phyloP scores from a whole-genome alignment of 2,113 vertebrate genomes.

The Pleuronectes platessa region DNA sequence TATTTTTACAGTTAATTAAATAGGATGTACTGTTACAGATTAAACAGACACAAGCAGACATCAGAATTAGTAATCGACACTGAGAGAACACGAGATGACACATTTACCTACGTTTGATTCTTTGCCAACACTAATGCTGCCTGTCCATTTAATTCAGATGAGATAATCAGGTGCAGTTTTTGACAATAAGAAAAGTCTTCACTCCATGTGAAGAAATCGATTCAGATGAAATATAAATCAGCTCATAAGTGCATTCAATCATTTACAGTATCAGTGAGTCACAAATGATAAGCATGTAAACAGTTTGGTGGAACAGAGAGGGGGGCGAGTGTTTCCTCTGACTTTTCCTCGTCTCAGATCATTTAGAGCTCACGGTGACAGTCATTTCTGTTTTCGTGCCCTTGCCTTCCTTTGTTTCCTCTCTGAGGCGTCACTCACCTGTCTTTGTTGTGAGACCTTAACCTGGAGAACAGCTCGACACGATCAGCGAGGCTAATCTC shows the following conservation, averaged over 20 bases:
- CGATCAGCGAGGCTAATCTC: slow-evolving; percentile 78
- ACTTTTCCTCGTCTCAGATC: not conserved
- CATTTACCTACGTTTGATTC: too few relatives aligned
- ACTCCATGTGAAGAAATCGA: not conserved
- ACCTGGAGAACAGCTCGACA: slow-evolving; percentile 72
- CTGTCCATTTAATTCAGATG: not conserved
- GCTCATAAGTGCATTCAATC: not conserved
- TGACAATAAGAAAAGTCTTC: not conserved
- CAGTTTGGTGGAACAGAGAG: slow-evolving; percentile 1
- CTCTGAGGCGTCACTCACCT: slow-evolving; percentile 34
- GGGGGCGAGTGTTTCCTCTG: slow-evolving; percentile 6
- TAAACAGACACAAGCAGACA: not conserved
- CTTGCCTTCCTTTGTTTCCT: slow-evolving; percentile 26
- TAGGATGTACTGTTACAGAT: not conserved
- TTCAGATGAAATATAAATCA: not conserved
- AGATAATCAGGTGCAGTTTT: not conserved
- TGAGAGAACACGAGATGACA: too few relatives aligned
- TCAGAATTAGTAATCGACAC: too few relatives aligned
- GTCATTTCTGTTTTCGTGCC: not conserved
- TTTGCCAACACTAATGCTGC: too few relatives aligned
- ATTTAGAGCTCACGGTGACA: not conserved
- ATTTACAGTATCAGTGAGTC: slow-evolving; percentile 14
- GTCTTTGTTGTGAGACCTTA: slow-evolving; percentile 64
- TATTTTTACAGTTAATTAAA: too few relatives aligned
- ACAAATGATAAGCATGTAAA: slow-evolving; percentile 1